phyloP scores from a whole-genome alignment of 2,888 invertebrate genomes.

The Melieria crassipennis region DNA sequence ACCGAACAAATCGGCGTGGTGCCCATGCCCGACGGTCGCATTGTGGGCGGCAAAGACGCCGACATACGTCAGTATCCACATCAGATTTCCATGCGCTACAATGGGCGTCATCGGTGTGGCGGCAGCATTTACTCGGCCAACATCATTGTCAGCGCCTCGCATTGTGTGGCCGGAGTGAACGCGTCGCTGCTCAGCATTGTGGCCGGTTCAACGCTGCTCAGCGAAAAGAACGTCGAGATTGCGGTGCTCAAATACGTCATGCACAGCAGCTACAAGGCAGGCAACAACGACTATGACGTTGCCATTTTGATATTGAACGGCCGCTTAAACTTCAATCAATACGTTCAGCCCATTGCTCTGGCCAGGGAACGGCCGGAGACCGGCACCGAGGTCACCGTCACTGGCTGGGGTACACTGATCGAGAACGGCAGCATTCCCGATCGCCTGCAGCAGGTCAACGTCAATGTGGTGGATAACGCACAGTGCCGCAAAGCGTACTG shows the following conservation, averaged over 20 bases:
- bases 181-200: constrained; percentile 46
- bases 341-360: constrained; percentile 71
- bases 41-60: constrained; percentile 52
- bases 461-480: constrained; percentile 49
- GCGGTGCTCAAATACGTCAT: constrained; percentile 68
- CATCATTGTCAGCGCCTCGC: constrained; percentile 53
- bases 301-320: constrained; percentile 67
- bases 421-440: constrained; percentile 43
- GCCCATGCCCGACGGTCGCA: constrained; percentile 54
- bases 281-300: constrained; percentile 69
- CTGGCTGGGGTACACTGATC: constrained; percentile 56
- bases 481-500: constrained; percentile 50
- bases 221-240: constrained; percentile 47
- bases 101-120: constrained; percentile 53
- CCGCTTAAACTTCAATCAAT: constrained; percentile 67
- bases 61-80: constrained; percentile 51
- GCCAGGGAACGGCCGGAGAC: constrained; percentile 63
- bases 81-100: constrained; percentile 56
- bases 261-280: constrained; percentile 69
- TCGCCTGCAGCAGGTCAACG: constrained; percentile 49
- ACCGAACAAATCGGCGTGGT: constrained; percentile 26
- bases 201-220: constrained; percentile 49
- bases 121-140: constrained; percentile 49
- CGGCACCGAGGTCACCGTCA: constrained; percentile 46
- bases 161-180: constrained; percentile 48